Conservation (phyloP, 1,140 invertebrate species). For the Bombyx mori region ASM3026992v2 NC_085130.1:5663001-5663500, state of each 20-base stretch:
- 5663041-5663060: conserved; percentile 63
- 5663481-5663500: conserved; percentile 43
- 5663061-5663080: conserved; percentile 51
- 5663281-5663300: conserved; percentile 61
- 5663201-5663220: conserved; percentile 56
- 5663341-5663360: conserved; percentile 68
- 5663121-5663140: conserved; percentile 58
- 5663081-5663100: conserved; percentile 34
- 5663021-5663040: conserved; percentile 66
- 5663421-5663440: conserved; percentile 49
- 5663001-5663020: conserved; percentile 38
- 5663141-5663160: conserved; percentile 37
- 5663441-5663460: conserved; percentile 64
- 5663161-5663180: conserved; percentile 31
- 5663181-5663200: conserved; percentile 65
- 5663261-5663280: conserved; percentile 43
- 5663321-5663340: conserved; percentile 62
- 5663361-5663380: conserved; percentile 65
- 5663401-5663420: conserved; percentile 60
- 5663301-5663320: conserved; percentile 53
- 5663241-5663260: conserved; percentile 54
- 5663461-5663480: conserved; percentile 63
- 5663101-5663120: conserved; percentile 43
- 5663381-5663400: conserved; percentile 68
- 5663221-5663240: conserved; percentile 58